These are phyloP conservation scores for Carlito syrichta DNA, from an alignment of 2,113 vertebrate species.

Conservation along the genomic window DNA sequence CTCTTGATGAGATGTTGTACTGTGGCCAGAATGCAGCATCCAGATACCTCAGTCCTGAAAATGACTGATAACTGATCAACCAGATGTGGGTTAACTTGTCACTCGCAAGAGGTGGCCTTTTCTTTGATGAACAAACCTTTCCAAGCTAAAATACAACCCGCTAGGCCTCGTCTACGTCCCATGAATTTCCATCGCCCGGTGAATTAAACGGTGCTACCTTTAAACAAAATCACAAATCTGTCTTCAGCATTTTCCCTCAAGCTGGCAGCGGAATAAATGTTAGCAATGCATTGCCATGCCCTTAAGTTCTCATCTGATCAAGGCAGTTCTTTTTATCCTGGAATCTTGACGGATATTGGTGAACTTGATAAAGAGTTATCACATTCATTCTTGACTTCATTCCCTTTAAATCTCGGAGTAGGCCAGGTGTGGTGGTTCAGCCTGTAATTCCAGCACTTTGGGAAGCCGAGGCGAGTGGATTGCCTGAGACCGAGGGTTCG, in stretches of 20 bases:
- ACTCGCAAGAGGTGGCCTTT: background rate
- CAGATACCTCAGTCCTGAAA: background rate
- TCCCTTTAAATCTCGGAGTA: background rate
- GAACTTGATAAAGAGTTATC: background rate
- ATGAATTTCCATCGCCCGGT: background rate
- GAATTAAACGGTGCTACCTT: background rate
- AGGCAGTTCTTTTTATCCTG: constrained; percentile 7
- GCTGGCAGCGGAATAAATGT: background rate
- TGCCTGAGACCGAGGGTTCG: no score
- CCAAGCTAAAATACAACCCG: background rate
- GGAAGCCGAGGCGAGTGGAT: no score
- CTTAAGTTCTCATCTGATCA: background rate
- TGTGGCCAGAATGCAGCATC: background rate
- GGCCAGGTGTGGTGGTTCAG: no score
- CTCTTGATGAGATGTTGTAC: background rate
- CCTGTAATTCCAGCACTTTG: no score
- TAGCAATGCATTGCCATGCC: background rate
- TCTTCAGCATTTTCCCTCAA: background rate
- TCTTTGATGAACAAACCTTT: background rate
- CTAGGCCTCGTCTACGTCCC: background rate
- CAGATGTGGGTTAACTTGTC: fast-evolving
- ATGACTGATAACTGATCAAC: background rate
- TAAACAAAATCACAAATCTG: background rate
- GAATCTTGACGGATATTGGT: background rate
- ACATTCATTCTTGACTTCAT: background rate